A percentile compares a stretch with the other conserved stretches of the same genome.
phyloP scores from a whole-genome alignment of 2,797 vertebrate genomes.

The Tiaroga cobitis region DNA sequence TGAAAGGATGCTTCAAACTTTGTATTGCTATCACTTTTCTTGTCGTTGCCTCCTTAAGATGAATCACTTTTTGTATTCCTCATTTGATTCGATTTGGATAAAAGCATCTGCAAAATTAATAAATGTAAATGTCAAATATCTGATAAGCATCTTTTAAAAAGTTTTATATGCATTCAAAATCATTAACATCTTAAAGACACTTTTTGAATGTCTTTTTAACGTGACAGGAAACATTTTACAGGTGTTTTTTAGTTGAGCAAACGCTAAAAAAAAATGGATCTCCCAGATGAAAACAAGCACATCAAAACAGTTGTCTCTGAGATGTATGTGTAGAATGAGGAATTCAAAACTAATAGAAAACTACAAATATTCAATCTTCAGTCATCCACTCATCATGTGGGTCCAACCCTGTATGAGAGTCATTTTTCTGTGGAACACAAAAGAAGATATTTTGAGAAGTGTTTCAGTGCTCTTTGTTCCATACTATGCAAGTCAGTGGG shows the following conservation, averaged over 20 bases:
- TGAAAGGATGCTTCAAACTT: not conserved
- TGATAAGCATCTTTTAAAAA: not conserved
- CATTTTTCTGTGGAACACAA: not conserved
- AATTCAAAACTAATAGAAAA: slow-evolving; percentile 1
- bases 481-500: not conserved
- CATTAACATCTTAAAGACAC: not conserved
- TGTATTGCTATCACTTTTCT: not conserved
- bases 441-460: not conserved
- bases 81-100: not conserved
- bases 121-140: not conserved
- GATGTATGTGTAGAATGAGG: not conserved
- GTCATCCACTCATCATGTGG: not conserved
- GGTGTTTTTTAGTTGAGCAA: not conserved
- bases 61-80: not conserved
- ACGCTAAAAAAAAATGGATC: not conserved
- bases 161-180: not conserved
- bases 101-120: not conserved
- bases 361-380: not conserved
- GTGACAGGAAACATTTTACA: not conserved
- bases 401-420: not conserved
- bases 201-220: not conserved
- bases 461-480: not conserved
- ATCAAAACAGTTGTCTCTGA: not conserved
- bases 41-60: not conserved
- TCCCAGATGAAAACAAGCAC: not conserved